Conservation (phyloP, 1,140 invertebrate genomes). For the Drosophila biarmipes region DNA sequence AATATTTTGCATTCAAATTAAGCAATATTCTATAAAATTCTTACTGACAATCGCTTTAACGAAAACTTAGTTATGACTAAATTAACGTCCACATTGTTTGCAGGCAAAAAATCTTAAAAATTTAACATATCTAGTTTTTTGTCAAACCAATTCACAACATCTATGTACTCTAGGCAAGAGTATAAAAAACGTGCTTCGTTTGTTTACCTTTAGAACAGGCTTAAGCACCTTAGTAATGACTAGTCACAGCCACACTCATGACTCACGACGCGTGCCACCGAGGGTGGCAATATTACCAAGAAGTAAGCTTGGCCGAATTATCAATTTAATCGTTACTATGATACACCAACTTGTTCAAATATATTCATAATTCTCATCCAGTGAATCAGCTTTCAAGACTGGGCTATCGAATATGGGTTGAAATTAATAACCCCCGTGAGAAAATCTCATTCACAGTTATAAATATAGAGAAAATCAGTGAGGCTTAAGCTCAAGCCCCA, state of each 20-base stretch:
- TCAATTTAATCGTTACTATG: constrained; percentile 1
- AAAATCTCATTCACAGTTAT: constrained; percentile 16
- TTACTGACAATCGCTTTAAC: no score
- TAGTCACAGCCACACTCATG: constrained; percentile 19
- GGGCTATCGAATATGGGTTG: neutral
- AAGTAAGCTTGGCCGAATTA: constrained; percentile 13
- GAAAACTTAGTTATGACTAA: no score
- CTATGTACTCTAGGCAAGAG: neutral
- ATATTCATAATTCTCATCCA: neutral
- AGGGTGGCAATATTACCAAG: constrained; percentile 15
- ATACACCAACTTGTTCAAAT: constrained; percentile 10
- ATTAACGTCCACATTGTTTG: neutral
- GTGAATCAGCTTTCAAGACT: constrained; percentile 28
- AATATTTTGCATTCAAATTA: no score
- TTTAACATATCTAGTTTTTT: neutral
- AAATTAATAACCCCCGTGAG: constrained; percentile 3
- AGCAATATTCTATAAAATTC: no score
- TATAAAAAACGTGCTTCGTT: constrained; percentile 21
- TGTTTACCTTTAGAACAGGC: constrained; percentile 24
- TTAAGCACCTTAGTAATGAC: neutral
- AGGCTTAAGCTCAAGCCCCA: neutral
- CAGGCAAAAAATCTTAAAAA: neutral
- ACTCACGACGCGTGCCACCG: constrained; percentile 29
- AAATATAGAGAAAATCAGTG: constrained; percentile 5
- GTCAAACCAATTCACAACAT: neutral